phyloP scores from a whole-genome alignment of 2,797 vertebrate species.

The Characodon lateralis region DNA sequence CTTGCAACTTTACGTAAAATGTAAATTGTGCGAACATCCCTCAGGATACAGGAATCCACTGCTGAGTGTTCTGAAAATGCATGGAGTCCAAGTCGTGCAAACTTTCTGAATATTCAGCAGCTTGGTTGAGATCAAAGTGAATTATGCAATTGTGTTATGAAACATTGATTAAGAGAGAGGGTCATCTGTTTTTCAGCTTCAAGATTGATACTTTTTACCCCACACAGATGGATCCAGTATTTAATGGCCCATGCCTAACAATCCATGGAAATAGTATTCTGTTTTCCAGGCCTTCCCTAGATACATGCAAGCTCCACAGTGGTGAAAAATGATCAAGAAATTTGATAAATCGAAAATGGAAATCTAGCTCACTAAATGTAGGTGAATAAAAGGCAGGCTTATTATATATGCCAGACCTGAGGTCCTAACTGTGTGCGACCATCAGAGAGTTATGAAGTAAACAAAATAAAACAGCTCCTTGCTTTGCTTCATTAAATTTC shows the following conservation, averaged over 20 bases:
- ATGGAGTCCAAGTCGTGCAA: slow-evolving; percentile 47
- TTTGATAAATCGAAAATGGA: slow-evolving; percentile 5
- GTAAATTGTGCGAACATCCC: slow-evolving; percentile 6
- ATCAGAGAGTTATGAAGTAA: slow-evolving; percentile 34
- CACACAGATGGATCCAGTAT: slow-evolving; percentile 17
- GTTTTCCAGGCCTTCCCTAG: background rate
- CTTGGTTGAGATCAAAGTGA: slow-evolving; percentile 64
- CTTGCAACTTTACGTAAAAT: slow-evolving; percentile 27
- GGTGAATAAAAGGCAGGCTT: slow-evolving; percentile 14
- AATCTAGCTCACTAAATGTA: slow-evolving; percentile 12
- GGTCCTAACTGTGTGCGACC: slow-evolving; percentile 18
- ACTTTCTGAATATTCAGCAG: slow-evolving; percentile 61
- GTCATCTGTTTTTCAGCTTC: slow-evolving; percentile 48
- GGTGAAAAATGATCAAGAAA: background rate
- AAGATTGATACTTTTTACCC: slow-evolving; percentile 41
- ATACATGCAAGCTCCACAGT: slow-evolving; percentile 12
- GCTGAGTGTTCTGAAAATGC: slow-evolving; percentile 32
- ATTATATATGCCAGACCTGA: slow-evolving; percentile 45
- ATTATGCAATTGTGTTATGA: slow-evolving; percentile 62
- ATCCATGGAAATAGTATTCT: background rate
- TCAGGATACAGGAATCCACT: slow-evolving; percentile 5
- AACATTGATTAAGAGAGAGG: slow-evolving; percentile 52
- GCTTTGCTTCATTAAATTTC: slow-evolving; percentile 41
- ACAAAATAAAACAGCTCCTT: slow-evolving; percentile 43
- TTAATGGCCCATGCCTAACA: background rate